A percentile compares a stretch with the other conserved stretches of the same genome.
These are phyloP conservation scores for Drosophila dunni DNA, from an alignment of 1,140 invertebrate species.

Conservation along the genomic window DNA sequence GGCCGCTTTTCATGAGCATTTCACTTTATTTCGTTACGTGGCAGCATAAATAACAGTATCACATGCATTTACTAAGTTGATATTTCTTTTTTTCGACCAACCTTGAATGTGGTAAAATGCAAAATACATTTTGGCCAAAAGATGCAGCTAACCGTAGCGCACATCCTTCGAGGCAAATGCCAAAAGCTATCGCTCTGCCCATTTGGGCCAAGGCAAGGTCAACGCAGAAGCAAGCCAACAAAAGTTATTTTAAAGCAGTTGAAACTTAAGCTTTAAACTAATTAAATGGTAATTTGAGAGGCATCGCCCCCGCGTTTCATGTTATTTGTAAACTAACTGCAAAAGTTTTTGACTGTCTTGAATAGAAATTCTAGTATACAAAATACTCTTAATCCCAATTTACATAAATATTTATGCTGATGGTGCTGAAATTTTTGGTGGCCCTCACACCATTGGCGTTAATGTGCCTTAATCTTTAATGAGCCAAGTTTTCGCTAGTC, in stretches of 20 bases:
- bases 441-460: conserved; percentile 65
- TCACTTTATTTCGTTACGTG: conserved; percentile 52
- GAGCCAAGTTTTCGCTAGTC: conserved; percentile 74
- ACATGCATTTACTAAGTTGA: conserved; percentile 46
- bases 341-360: conserved; percentile 48
- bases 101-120: conserved; percentile 43
- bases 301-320: neutral
- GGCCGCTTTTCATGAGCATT: conserved; percentile 33
- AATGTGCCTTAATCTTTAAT: conserved; percentile 82
- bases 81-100: conserved; percentile 12
- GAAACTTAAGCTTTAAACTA: conserved; percentile 51
- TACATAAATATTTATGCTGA: conserved; percentile 82
- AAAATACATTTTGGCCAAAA: conserved; percentile 40
- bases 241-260: conserved; percentile 34
- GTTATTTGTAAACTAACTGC: conserved; percentile 15
- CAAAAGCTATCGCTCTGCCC: neutral
- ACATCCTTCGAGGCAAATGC: conserved; percentile 24
- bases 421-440: conserved; percentile 62
- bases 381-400: conserved; percentile 80
- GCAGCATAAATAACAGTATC: conserved; percentile 60
- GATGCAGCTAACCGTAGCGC: conserved; percentile 46
- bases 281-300: conserved; percentile 71
- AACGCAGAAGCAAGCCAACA: conserved; percentile 1
- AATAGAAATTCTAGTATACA: conserved; percentile 35
- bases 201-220: conserved; percentile 47